Base-by-base conservation (phyloP, 1,140 invertebrate genomes). In the Diprion similis region DNA sequence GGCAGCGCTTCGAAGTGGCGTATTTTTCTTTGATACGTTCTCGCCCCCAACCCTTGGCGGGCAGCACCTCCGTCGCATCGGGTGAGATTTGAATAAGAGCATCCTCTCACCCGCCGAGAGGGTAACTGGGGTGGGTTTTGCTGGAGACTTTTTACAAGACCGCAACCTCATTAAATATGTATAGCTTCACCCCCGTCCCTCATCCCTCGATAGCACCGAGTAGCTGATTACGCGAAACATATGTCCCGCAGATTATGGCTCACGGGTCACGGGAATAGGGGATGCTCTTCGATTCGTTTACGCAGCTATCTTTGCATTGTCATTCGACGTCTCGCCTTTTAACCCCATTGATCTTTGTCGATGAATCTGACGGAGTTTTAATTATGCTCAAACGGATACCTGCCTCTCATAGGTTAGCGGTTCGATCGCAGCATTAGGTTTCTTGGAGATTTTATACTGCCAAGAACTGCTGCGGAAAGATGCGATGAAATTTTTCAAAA, bases 11-110 rank as follows among this genome's bases (percentile, higher is more conserved):
- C 51, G 51, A 59, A 59, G 51, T 59, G 66, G 68, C 74, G 47
- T 82, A 83, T 84, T 85, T 85, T 85, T 83, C 84, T 85, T 85
- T 85, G 84, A 85, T 85, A 85, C 78, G 75, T 59, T 59, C 73
- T 73, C 74, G 69, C 71, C 51, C 51, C 51, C 51, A 59, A 13
- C 51, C 51, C 51, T 47, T 69, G 75, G 64, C 67, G 70, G 66
- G 59, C n/a, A 76, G 76, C 74, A 72, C 76, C 77, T 77, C 73
- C 73, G 72, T 47, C 68, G 46, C 69, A 73, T 71, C 71, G 81
- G 74, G 79, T 83, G 76, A 84, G 81, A 85, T 85, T 85, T 85
- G 83, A 85, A 85, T 85, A 85, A 85, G 83, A 85, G 83, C 80
- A 79, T 79, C 73, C 45, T 47, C 68, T 71, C 71, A 70, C 71